These are phyloP conservation scores for Chaunax sp. DNA, from an alignment of 2,797 vertebrate species.

Conservation along the genomic window DNA sequence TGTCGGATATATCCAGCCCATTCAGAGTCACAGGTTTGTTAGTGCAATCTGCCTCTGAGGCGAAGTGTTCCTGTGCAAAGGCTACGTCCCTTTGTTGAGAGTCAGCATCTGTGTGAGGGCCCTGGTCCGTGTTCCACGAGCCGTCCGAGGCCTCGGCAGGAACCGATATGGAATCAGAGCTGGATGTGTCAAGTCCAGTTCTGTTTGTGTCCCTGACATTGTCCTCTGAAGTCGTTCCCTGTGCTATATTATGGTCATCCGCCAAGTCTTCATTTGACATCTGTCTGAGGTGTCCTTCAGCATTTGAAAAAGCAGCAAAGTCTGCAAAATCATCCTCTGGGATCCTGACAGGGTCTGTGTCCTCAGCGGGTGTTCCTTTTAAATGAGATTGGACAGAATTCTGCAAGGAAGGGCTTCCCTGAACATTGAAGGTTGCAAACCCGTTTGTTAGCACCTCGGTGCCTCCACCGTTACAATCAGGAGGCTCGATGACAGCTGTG, in stretches of 20 bases:
- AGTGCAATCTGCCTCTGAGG: conserved; percentile 52
- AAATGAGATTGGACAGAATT: conserved; percentile 56
- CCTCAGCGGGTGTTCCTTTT: conserved; percentile 67
- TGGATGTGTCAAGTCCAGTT: conserved; percentile 19
- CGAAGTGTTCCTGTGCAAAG: conserved; percentile 19
- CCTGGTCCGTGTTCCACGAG: conserved; percentile 69
- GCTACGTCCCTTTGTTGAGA: conserved; percentile 56
- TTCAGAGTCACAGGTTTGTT: conserved; percentile 37
- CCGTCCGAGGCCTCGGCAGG: conserved; percentile 24
- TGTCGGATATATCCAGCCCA: conserved; percentile 19
- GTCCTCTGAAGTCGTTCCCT: conserved; percentile 63
- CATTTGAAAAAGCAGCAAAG: conserved; percentile 89
- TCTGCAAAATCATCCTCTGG: conserved; percentile 88
- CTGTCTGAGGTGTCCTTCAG: conserved; percentile 54
- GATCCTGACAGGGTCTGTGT: conserved; percentile 66
- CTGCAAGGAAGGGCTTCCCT: conserved; percentile 78
- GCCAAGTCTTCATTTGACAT: conserved; percentile 52
- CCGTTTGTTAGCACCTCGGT: conserved; percentile 92
- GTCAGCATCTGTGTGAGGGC: conserved; percentile 42
- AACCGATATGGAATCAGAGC: conserved; percentile 24
- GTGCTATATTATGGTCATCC: conserved; percentile 48
- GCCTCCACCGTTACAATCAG: conserved; percentile 86
- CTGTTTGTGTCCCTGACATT: conserved; percentile 63
- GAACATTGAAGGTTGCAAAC: conserved; percentile 82
- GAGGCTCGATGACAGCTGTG: conserved; percentile 66